Evolutionary conservation across 1,140 invertebrate genomes (phyloP).

Genomic region (Asobara japonica): DNA sequence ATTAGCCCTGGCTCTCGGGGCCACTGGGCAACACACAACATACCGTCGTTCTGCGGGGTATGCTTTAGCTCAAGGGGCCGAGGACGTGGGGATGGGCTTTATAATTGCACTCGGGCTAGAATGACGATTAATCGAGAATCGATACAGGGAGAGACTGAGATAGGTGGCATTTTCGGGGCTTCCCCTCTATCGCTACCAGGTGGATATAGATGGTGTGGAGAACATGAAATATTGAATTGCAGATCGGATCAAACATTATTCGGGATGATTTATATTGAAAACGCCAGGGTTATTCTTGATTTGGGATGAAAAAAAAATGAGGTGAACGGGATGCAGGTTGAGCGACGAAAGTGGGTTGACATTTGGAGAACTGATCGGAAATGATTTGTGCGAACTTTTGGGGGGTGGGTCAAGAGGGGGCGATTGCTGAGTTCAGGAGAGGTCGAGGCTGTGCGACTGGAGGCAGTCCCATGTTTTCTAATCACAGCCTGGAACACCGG

Average conservation of each 20-base stretch:
- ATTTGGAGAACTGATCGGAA: too few relatives aligned
- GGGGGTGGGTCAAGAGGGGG: too few relatives aligned
- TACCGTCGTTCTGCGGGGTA: constrained; percentile 1
- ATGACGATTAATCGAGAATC: constrained; percentile 37
- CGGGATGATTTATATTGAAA: too few relatives aligned
- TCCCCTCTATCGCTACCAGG: neutral
- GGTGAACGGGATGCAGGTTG: too few relatives aligned
- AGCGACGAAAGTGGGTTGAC: too few relatives aligned
- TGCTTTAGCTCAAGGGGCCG: constrained; percentile 11
- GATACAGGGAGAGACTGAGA: constrained; percentile 20
- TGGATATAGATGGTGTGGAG: neutral
- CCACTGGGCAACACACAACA: neutral
- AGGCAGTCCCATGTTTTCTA: too few relatives aligned
- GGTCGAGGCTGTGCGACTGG: too few relatives aligned
- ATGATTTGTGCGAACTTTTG: too few relatives aligned
- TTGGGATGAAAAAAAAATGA: neutral
- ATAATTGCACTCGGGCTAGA: constrained; percentile 32
- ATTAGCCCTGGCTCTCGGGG: constrained; percentile 10
- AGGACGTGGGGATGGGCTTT: neutral
- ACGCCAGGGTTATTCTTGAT: neutral
- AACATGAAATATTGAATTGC: neutral
- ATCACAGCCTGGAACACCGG: too few relatives aligned
- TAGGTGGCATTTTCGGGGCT: constrained; percentile 9
- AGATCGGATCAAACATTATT: too few relatives aligned
- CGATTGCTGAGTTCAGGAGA: too few relatives aligned